These are phyloP conservation scores for Cryptophagus acutangulus DNA, from an alignment of 2,888 invertebrate species.

Conservation along the genomic window DNA sequence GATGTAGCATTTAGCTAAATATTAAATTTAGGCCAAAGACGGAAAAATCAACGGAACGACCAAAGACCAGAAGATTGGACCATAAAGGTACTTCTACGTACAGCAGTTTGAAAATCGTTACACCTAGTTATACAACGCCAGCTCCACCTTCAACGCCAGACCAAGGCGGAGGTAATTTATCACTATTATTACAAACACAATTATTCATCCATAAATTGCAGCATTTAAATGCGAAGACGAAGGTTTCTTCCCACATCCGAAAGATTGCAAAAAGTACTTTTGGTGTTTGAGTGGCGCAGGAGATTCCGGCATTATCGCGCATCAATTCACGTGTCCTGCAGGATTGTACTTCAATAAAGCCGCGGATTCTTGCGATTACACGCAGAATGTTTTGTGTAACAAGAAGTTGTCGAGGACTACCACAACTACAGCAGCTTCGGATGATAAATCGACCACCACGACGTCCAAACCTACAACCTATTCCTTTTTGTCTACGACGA, in stretches of 20 bases:
- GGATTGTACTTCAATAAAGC: constrained; percentile 87
- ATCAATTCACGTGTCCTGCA: constrained; percentile 90
- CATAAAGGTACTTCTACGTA: constrained; percentile 54
- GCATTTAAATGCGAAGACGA: constrained; percentile 91
- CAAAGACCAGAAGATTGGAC: constrained; percentile 31
- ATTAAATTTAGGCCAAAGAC: constrained; percentile 19
- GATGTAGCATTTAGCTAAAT: too few relatives aligned
- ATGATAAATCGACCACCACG: constrained; percentile 51
- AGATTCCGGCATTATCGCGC: constrained; percentile 83
- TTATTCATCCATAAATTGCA: constrained; percentile 39
- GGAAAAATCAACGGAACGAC: constrained; percentile 24
- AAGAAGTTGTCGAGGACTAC: constrained; percentile 53
- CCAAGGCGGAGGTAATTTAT: constrained; percentile 67
- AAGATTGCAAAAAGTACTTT: constrained; percentile 91
- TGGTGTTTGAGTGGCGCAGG: constrained; percentile 91
- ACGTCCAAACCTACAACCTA: constrained; percentile 46
- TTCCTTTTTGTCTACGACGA: constrained; percentile 35
- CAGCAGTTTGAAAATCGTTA: constrained; percentile 42
- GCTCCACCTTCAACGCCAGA: constrained; percentile 87
- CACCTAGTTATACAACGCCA: constrained; percentile 59
- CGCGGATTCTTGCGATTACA: constrained; percentile 88
- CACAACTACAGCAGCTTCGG: constrained; percentile 47
- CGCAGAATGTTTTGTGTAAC: constrained; percentile 80
- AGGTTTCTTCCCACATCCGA: constrained; percentile 87
- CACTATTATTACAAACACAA: background rate